These are phyloP conservation scores for Chrysaora quinquecirrha DNA, from an alignment of 30 jellyfish, hydroid and myxozoan genomes.

Conservation along the genomic window DNA sequence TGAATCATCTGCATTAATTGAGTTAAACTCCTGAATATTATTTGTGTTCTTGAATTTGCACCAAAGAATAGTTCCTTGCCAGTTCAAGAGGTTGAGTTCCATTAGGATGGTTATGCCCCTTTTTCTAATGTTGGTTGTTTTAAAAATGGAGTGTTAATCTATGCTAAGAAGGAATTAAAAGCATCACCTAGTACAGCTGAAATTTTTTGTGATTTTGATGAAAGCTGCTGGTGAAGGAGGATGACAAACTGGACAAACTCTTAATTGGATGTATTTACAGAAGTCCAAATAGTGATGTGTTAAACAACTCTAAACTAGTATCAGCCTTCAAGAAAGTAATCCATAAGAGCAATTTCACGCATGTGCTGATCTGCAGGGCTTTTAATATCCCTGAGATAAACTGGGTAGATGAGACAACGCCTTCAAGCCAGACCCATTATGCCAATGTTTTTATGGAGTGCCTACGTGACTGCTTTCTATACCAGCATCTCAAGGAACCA, in stretches of 20 bases:
- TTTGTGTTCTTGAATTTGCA: slow-evolving; percentile 24
- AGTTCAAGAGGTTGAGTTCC: slow-evolving; percentile 36
- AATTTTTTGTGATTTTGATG: slow-evolving; percentile 32
- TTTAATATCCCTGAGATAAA: slow-evolving; percentile 46
- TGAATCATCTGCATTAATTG: slow-evolving; percentile 19
- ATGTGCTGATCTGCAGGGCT: slow-evolving; percentile 42
- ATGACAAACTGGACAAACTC: slow-evolving; percentile 30
- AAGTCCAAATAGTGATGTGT: slow-evolving; percentile 33
- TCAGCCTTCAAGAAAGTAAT: slow-evolving; percentile 33
- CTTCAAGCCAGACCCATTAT: slow-evolving; percentile 43
- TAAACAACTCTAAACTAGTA: slow-evolving; percentile 36
- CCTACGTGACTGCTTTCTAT: slow-evolving; percentile 42
- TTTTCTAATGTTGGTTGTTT: slow-evolving; percentile 7
- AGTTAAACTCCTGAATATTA: slow-evolving; percentile 24
- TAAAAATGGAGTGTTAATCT: slow-evolving; percentile 39
- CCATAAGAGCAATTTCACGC: slow-evolving; percentile 19
- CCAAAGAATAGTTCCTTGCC: slow-evolving; percentile 43
- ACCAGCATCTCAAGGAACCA: slow-evolving; percentile 57
- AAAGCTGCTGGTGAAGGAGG: slow-evolving; percentile 42
- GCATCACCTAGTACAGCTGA: slow-evolving; percentile 41
- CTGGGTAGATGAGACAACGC: slow-evolving; percentile 34
- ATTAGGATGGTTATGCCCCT: slow-evolving; percentile 36
- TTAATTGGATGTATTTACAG: slow-evolving; percentile 37
- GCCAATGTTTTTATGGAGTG: slow-evolving; percentile 51
- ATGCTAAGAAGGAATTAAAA: slow-evolving; percentile 8